Percentiles rank a stretch among this genome's conserved stretches.
These are phyloP conservation scores for Protula sp. DNA, from an alignment of 2,888 invertebrate genomes.

Conservation along the genomic window DNA sequence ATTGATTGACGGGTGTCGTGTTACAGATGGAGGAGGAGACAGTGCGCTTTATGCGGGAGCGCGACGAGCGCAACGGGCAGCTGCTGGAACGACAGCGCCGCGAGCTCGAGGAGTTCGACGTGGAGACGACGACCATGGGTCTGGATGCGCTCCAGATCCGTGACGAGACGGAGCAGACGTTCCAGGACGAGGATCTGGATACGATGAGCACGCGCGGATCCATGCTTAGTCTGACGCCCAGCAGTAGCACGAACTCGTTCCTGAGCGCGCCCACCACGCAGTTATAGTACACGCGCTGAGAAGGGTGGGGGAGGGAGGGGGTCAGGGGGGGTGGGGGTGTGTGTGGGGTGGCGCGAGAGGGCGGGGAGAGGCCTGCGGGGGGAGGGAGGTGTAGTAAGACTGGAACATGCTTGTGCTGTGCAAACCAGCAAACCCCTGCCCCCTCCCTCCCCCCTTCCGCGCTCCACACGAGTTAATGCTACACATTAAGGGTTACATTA, in stretches of 20 bases:
- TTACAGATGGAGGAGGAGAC: constrained; percentile 85
- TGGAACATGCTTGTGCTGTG: too few relatives aligned
- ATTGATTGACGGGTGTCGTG: too few relatives aligned
- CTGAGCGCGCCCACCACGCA: constrained; percentile 10
- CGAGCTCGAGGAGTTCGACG: constrained; percentile 88
- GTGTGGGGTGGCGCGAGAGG: too few relatives aligned
- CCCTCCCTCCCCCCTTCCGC: too few relatives aligned
- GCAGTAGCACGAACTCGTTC: constrained; percentile 72
- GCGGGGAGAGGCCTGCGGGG: too few relatives aligned
- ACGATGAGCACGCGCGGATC: constrained; percentile 83
- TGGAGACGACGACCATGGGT: constrained; percentile 86
- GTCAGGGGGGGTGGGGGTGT: too few relatives aligned
- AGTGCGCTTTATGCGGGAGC: constrained; percentile 84
- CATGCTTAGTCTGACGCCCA: constrained; percentile 85
- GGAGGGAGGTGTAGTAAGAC: too few relatives aligned
- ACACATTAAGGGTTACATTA: too few relatives aligned
- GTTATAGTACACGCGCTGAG: not conserved
- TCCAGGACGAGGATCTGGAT: constrained; percentile 73
- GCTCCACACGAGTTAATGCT: too few relatives aligned
- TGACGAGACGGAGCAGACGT: constrained; percentile 82
- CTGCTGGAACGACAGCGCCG: constrained; percentile 84
- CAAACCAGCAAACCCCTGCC: too few relatives aligned
- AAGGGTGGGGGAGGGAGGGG: too few relatives aligned
- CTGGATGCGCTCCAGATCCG: constrained; percentile 86
- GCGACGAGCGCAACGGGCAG: constrained; percentile 80